These are phyloP conservation scores for Aplodontia rufa DNA, from an alignment of 2,113 vertebrate genomes.

Conservation along the genomic window DNA sequence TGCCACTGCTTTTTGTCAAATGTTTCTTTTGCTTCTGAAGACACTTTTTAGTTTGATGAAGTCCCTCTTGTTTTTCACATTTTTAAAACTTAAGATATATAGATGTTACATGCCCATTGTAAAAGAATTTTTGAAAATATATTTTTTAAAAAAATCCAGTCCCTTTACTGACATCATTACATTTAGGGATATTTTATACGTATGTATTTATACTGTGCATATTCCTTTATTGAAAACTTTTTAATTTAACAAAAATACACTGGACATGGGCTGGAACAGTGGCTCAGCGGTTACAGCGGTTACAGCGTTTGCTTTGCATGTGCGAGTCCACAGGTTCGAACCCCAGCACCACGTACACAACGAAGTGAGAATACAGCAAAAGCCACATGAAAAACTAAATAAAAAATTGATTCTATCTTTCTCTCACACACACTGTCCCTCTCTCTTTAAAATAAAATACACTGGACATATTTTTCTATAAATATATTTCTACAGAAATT, in stretches of 20 bases:
- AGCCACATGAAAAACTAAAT: no score
- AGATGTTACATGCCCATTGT: background rate
- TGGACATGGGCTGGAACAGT: no score
- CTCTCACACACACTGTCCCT: no score
- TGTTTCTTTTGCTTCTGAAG: background rate
- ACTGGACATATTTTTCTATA: background rate
- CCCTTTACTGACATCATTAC: background rate
- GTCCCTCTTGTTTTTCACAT: background rate
- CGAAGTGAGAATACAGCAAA: no score
- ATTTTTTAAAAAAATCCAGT: background rate
- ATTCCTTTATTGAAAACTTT: background rate
- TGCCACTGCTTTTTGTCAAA: background rate
- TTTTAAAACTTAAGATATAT: background rate
- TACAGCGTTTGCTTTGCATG: no score
- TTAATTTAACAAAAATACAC: background rate
- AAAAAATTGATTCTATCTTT: no score
- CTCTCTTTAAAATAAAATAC: no score
- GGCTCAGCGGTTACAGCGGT: no score
- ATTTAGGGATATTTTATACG: background rate
- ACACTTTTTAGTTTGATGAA: background rate
- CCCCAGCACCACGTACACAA: no score
- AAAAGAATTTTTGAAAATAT: background rate
- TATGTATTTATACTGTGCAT: background rate
- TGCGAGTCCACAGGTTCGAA: no score
- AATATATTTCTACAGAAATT: background rate